These are phyloP conservation scores for Camponotus vicinus DNA, from an alignment of 1,140 invertebrate species.

Conservation along the genomic window DNA sequence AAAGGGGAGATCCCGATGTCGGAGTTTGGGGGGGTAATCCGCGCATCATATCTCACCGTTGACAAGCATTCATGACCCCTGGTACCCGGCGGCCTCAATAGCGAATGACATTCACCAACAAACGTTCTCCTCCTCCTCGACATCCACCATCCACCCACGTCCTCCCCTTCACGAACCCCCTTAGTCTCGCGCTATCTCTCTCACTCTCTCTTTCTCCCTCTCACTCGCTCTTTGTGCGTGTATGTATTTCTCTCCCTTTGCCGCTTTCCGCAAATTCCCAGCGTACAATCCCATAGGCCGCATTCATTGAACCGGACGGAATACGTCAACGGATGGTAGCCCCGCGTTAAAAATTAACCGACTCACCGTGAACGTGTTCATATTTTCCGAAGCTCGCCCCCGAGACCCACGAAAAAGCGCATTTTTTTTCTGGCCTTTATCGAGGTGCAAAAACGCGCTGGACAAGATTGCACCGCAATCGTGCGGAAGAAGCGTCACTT, in stretches of 20 bases:
- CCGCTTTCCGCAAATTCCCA: constrained; percentile 67
- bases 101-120: constrained; percentile 77
- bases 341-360: constrained; percentile 75
- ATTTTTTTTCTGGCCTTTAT: constrained; percentile 63
- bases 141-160: constrained; percentile 29
- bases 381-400: constrained; percentile 60
- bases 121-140: constrained; percentile 67
- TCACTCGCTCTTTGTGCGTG: constrained; percentile 1
- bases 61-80: constrained; percentile 81
- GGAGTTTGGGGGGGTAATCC: constrained; percentile 73
- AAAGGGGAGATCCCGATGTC: constrained; percentile 69
- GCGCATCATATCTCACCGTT: constrained; percentile 81
- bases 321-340: constrained; percentile 64
- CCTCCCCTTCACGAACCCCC: constrained; percentile 41
- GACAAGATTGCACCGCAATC: constrained; percentile 52
- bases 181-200: constrained; percentile 46
- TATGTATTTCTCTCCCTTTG: constrained; percentile 18
- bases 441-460: constrained; percentile 30
- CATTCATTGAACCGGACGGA: constrained; percentile 71
- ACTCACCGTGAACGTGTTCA: constrained; percentile 76
- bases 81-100: constrained; percentile 76
- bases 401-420: background rate
- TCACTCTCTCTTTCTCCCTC: constrained; percentile 12
- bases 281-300: constrained; percentile 65
- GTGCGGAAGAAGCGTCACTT: constrained; percentile 44